A percentile compares a stretch with the other conserved stretches of the same genome.
phyloP scores from a whole-genome alignment of 2,888 invertebrate genomes.

The Graphium colonna region DNA sequence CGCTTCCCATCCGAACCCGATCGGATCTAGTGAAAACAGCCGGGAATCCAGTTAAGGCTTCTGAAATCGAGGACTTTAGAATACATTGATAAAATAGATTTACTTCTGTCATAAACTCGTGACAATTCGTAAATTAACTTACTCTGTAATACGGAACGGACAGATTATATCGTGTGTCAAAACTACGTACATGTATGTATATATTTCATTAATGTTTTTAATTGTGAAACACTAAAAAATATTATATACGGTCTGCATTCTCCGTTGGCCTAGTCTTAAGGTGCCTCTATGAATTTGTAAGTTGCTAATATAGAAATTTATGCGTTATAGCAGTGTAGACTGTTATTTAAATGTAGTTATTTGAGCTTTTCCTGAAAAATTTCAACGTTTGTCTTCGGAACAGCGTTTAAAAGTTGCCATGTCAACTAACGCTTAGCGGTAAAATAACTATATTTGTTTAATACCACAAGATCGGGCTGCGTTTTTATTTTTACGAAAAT shows the following conservation, averaged over 20 bases:
- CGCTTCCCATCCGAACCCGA: conserved; percentile 53
- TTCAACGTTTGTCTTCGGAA: conserved; percentile 3
- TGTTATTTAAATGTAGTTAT: too few relatives aligned
- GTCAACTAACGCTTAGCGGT: too few relatives aligned
- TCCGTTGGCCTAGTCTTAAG: too few relatives aligned
- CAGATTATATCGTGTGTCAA: conserved; percentile 14
- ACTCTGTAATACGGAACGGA: not conserved
- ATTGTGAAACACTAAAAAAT: not conserved
- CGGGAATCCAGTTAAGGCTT: conserved; percentile 82
- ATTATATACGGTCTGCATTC: too few relatives aligned
- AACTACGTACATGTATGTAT: conserved; percentile 15
- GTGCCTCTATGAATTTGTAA: too few relatives aligned
- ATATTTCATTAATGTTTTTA: conserved; percentile 1
- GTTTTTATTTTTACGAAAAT: too few relatives aligned
- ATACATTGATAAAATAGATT: conserved; percentile 6
- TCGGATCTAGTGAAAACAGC: conserved; percentile 85
- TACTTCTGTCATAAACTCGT: conserved; percentile 21
- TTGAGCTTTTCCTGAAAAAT: conserved; percentile 5
- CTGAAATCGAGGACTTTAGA: conserved; percentile 18
- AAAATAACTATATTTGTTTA: too few relatives aligned
- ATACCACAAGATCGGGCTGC: too few relatives aligned
- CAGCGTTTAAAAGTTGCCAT: not conserved
- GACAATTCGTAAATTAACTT: conserved; percentile 29
- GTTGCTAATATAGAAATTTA: too few relatives aligned
- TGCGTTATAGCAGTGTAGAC: too few relatives aligned